Percentiles rank a stretch among this genome's conserved stretches.
Conservation (phyloP, 2,888 invertebrate species). For the Troides oblongomaculatus region DNA sequence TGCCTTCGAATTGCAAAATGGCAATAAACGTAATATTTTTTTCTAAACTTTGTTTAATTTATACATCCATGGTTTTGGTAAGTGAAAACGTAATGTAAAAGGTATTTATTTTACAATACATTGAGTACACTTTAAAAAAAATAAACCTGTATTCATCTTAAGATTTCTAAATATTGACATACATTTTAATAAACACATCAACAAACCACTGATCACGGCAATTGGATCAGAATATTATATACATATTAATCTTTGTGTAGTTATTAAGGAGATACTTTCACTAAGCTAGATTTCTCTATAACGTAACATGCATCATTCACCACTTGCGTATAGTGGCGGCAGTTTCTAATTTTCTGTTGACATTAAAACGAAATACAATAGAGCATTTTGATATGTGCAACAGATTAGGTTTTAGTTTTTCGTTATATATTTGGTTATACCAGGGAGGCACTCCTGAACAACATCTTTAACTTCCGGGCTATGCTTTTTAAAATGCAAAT, state of each 20-base stretch:
- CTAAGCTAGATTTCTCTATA: constrained; percentile 65
- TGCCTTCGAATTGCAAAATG: constrained; percentile 76
- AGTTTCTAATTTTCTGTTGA: constrained; percentile 30
- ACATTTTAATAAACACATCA: constrained; percentile 21
- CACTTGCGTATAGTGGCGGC: constrained; percentile 44
- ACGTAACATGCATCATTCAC: constrained; percentile 59
- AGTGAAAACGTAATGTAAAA: background rate
- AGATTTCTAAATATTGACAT: constrained; percentile 24
- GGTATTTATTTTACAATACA: background rate
- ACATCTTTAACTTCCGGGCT: constrained; percentile 4
- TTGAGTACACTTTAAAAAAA: background rate
- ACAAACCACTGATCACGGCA: background rate
- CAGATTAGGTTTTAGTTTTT: background rate
- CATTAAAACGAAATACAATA: constrained; percentile 18
- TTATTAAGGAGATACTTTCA: constrained; percentile 56
- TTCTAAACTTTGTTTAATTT: constrained; percentile 53
- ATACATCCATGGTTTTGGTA: constrained; percentile 24
- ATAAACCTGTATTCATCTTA: constrained; percentile 6
- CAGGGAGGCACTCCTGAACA: background rate
- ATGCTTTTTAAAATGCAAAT: constrained; percentile 11
- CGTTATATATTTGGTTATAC: constrained; percentile 9
- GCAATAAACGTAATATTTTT: constrained; percentile 79
- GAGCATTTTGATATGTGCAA: background rate
- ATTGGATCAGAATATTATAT: constrained; percentile 13
- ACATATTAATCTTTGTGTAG: constrained; percentile 21